Evolutionary conservation across 1,140 invertebrate species (phyloP).

Genomic region (Drosophila melanogaster): Release_6_plus_ISO1_MT NC_004354.4:11278501-11279000

Average conservation of each 20-base stretch:
- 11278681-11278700: constrained; percentile 12
- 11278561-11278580: background rate
- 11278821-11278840: background rate
- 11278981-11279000: constrained; percentile 8
- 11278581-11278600: background rate
- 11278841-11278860: constrained; percentile 59
- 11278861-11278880: constrained; percentile 51
- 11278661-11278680: constrained; percentile 32
- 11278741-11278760: background rate
- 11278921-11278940: constrained; percentile 36
- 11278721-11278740: constrained; percentile 14
- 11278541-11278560: background rate
- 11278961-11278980: constrained; percentile 47
- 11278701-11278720: constrained; percentile 24
- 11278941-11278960: constrained; percentile 43
- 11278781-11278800: background rate
- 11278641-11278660: constrained; percentile 13
- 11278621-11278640: constrained; percentile 6
- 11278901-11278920: constrained; percentile 32
- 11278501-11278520: background rate
- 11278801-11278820: background rate
- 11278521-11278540: background rate
- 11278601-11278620: background rate
- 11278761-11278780: constrained; percentile 1
- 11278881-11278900: background rate